A percentile compares a stretch with the other conserved stretches of the same genome.
Conservation (phyloP, 1,140 invertebrate genomes). For the silkworm (Bombyx mori) region DNA sequence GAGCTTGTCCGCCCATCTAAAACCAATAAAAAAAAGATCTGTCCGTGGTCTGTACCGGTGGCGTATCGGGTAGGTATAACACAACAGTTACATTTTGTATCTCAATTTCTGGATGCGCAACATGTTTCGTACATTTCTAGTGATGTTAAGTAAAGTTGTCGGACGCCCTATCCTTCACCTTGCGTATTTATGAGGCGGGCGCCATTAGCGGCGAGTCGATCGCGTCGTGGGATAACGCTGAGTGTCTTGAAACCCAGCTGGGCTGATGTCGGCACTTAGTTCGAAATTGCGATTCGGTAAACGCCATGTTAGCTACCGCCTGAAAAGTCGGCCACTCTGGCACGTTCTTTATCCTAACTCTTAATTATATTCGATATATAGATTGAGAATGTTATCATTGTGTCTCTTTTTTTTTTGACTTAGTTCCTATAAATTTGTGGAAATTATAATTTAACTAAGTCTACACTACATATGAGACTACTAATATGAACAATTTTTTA, state of each 20-base stretch:
- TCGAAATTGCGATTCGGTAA: slow-evolving; percentile 14
- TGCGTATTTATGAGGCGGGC: slow-evolving; percentile 10
- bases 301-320: slow-evolving; percentile 12
- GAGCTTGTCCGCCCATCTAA: too few species aligned
- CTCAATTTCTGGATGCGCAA: not conserved
- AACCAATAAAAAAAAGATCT: not conserved
- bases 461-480: too few species aligned
- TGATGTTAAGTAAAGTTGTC: slow-evolving; percentile 2
- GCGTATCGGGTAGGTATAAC: slow-evolving; percentile 2
- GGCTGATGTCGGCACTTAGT: slow-evolving; percentile 21
- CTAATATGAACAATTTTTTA: too few species aligned
- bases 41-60: not conserved
- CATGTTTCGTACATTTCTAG: slow-evolving; percentile 1
- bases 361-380: not conserved
- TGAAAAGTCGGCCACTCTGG: slow-evolving; percentile 25
- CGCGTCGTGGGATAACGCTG: slow-evolving; percentile 7
- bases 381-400: not conserved
- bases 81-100: slow-evolving; percentile 7
- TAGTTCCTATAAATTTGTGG: too few species aligned
- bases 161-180: not conserved
- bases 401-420: too few species aligned
- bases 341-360: slow-evolving; percentile 10
- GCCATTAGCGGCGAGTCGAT: slow-evolving; percentile 10
- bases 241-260: slow-evolving; percentile 14
- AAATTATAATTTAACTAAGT: too few species aligned